Conservation (phyloP, 2,888 invertebrate genomes). For the Catonia carolina region DNA sequence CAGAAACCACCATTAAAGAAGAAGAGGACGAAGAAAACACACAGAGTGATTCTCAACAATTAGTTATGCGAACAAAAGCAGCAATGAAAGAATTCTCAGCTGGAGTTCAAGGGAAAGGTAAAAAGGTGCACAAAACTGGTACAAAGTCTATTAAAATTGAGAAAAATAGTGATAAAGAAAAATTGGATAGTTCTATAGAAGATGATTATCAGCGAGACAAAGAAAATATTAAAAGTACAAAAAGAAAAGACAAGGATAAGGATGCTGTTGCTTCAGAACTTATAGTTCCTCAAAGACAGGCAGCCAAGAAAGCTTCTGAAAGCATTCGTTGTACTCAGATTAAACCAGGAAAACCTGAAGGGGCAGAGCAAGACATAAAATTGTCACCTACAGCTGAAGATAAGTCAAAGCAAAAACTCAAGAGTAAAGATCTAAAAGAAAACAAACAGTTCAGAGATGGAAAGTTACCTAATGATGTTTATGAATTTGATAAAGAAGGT, state of each 20-base stretch:
- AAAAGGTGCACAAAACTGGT: conserved; percentile 43
- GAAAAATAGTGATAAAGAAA: conserved; percentile 43
- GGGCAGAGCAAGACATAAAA: conserved; percentile 25
- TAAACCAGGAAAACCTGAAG: conserved; percentile 34
- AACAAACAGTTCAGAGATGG: conserved; percentile 11
- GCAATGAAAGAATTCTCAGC: conserved; percentile 76
- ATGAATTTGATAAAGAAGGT: conserved; percentile 58
- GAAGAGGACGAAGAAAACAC: conserved; percentile 40
- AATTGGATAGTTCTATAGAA: conserved; percentile 24
- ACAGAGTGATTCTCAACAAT: conserved; percentile 61
- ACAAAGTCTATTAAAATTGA: conserved; percentile 44
- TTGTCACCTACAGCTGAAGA: conserved; percentile 16
- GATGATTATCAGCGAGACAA: conserved; percentile 47
- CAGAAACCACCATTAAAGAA: conserved; percentile 50
- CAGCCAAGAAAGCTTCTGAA: conserved; percentile 85
- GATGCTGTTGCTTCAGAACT: conserved; percentile 64
- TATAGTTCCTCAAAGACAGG: conserved; percentile 83
- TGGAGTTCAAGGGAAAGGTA: conserved; percentile 27
- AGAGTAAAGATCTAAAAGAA: conserved; percentile 35
- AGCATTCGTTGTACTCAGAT: conserved; percentile 57
- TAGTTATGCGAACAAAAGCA: conserved; percentile 68
- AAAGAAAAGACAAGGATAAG: conserved; percentile 34
- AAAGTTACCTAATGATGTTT: conserved; percentile 44
- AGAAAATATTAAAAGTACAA: conserved; percentile 44
- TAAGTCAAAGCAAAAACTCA: conserved; percentile 19